Evolutionary conservation across 2,113 vertebrate genomes (phyloP), one percentile per base, ranked within the genome.

Genomic region (Aegotheles bennettii): DNA sequence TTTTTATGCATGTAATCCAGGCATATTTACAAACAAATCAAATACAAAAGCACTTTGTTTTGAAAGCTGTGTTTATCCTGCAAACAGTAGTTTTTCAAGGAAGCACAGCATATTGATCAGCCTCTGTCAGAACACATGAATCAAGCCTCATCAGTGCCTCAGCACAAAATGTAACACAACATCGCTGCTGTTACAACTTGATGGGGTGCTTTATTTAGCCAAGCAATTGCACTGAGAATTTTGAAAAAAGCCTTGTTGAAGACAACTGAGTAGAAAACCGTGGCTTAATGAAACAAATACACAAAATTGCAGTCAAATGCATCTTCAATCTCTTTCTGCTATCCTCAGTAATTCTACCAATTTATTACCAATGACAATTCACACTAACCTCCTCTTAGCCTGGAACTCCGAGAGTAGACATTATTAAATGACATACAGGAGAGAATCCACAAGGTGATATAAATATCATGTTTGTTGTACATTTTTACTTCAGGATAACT

Each of bases 21-120:
- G 9, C 73, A 60, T 77, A 91, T 90, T 86, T 92, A 61, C 92
- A 94, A 96, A 93, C 33, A 69, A 91, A 94, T 93, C 45, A 94
- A 96, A 94, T 80, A 63, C 28, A 90, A 90, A 90, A 48, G 43
- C 19, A 8, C 56, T 94, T 91, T 81, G 80, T 94, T 97, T 91
- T 63, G 78, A 94, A 97, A 94, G 80, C 68, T n/a, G 14, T 81
- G 40, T 81, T 92, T 93, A 47, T 94, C 85, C 40, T 60, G 68
- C 60, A 93, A 78, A 74, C 40, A 74, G 11, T 21, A 56, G 61
- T 91, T 96, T 94, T 65, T 57, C 61, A 57, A 31, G 40, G 38
- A 84, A 92, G 50, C 33, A 50, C 48, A 36, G 18, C 4, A 2
- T 33, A 93, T 68, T 95, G 85, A 73, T 96, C 90, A 90, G 56